phyloP scores from a whole-genome alignment of 2,113 vertebrate genomes.

The Malurus cyaneus region DNA sequence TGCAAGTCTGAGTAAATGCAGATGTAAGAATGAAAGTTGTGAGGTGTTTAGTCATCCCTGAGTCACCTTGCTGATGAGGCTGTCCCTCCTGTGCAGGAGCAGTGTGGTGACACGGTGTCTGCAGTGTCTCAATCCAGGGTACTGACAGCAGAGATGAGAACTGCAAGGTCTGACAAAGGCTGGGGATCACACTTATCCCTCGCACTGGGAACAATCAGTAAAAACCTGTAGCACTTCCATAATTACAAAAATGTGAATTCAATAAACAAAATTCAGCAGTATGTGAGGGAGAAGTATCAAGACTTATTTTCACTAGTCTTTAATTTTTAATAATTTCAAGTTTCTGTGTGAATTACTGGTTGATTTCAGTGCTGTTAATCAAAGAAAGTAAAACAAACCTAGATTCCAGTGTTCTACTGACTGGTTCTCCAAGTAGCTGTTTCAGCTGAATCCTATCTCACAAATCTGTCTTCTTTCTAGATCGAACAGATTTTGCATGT shows the following conservation, averaged over 20 bases:
- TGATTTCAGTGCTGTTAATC: background rate
- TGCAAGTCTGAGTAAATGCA: background rate
- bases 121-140: background rate
- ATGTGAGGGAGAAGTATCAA: background rate
- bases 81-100: background rate
- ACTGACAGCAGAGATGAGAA: background rate
- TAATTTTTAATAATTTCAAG: background rate
- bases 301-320: background rate
- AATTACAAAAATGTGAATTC: background rate
- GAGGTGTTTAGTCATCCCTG: background rate
- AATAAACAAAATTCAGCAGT: background rate
- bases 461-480: background rate
- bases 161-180: background rate
- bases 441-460: background rate
- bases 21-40: background rate
- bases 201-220: background rate
- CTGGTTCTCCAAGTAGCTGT: background rate
- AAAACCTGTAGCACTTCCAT: background rate
- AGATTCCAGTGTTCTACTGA: accelerated
- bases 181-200: background rate
- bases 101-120: background rate
- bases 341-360: background rate
- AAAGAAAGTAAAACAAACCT: background rate
- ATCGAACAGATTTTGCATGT: background rate
- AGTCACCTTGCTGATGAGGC: background rate